These are phyloP conservation scores for Pseudomyrmex cubaensis DNA, from an alignment of 1,140 invertebrate genomes.

Conservation along the genomic window DNA sequence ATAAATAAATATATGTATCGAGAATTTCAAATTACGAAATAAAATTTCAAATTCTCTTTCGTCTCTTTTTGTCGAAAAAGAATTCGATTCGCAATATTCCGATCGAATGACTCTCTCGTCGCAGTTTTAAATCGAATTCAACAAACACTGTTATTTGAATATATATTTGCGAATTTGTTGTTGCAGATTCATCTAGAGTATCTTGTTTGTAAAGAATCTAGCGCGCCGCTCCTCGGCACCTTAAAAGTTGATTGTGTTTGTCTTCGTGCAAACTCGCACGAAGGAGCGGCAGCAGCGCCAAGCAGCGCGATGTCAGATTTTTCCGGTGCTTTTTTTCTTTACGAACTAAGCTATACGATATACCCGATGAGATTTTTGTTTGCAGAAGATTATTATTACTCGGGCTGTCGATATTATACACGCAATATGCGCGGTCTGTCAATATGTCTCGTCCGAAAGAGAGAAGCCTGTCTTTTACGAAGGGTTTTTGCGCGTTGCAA, in stretches of 20 bases:
- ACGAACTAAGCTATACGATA: conserved; percentile 49
- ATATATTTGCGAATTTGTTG: neutral
- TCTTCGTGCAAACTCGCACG: conserved; percentile 33
- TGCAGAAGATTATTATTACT: conserved; percentile 64
- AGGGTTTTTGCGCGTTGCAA: neutral
- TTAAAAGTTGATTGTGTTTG: conserved; percentile 55
- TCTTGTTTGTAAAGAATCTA: conserved; percentile 18
- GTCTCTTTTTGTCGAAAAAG: too few species aligned
- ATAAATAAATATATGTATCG: neutral
- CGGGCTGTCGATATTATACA: conserved; percentile 40
- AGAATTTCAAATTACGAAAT: neutral
- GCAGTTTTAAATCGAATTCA: neutral
- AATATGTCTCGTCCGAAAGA: conserved; percentile 2
- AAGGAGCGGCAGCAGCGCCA: neutral
- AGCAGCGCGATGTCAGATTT: conserved; percentile 56
- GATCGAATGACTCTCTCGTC: neutral
- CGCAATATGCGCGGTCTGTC: conserved; percentile 29
- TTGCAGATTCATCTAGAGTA: neutral
- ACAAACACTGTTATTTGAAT: neutral
- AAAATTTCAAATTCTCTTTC: too few species aligned
- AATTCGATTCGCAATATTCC: neutral
- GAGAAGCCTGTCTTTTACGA: conserved; percentile 16
- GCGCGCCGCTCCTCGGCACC: neutral
- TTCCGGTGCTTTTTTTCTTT: conserved; percentile 59
- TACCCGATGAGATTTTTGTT: conserved; percentile 70